Evolutionary conservation across 2,113 vertebrate genomes (phyloP).

Genomic region (Rhinolophus sinicus): DNA sequence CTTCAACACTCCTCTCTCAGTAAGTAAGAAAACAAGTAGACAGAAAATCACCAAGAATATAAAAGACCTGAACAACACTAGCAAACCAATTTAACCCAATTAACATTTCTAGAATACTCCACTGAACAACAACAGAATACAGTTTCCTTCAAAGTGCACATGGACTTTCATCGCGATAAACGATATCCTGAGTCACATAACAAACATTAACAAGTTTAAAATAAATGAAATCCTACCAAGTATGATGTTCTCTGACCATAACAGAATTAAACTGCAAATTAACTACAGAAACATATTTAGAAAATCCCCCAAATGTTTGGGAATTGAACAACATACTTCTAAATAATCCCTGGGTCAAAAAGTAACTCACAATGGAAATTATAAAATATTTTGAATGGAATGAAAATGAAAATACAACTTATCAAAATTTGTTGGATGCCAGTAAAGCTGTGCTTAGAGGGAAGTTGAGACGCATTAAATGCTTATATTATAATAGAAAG

Average conservation of each 20-base stretch:
- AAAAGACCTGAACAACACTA: no score
- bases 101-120: no score
- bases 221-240: neutral
- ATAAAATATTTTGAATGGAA: conserved; percentile 51
- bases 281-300: neutral
- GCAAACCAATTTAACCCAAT: neutral
- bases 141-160: neutral
- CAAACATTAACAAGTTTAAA: neutral
- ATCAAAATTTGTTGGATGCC: neutral
- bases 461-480: neutral
- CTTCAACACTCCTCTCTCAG: neutral
- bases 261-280: neutral
- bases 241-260: neutral
- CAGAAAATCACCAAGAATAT: neutral
- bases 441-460: neutral
- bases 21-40: neutral
- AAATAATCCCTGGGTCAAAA: conserved; percentile 58
- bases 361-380: conserved; percentile 56
- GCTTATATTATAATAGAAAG: neutral
- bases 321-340: conserved; percentile 39
- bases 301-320: conserved; percentile 57
- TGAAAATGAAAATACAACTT: conserved; percentile 61
- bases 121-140: neutral
- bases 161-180: neutral
- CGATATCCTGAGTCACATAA: neutral